phyloP scores from a whole-genome alignment of 2,888 invertebrate genomes.

The Diarsia brunnea region DNA sequence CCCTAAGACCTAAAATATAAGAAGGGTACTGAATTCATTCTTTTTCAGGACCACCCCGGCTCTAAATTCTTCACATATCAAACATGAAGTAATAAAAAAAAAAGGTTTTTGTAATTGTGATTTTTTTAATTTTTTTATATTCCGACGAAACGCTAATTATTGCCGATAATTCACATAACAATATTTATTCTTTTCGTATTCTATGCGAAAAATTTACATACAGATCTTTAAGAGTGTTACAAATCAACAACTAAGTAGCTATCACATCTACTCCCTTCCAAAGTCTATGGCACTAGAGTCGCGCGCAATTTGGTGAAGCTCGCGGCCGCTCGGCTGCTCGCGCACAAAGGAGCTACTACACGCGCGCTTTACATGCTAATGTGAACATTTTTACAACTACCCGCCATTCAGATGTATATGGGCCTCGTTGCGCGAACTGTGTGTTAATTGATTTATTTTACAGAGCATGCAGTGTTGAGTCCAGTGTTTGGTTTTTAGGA shows the following conservation, averaged over 20 bases:
- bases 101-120: too few relatives aligned
- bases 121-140: too few relatives aligned
- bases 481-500: neutral
- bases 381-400: conserved; percentile 49
- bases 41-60: neutral
- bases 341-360: conserved; percentile 49
- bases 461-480: conserved; percentile 15
- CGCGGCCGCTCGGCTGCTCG: conserved; percentile 25
- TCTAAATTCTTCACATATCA: neutral
- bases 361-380: conserved; percentile 49
- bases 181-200: too few relatives aligned
- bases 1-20: neutral
- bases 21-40: neutral
- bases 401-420: conserved; percentile 52
- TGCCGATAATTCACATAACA: too few relatives aligned
- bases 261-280: neutral
- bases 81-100: too few relatives aligned
- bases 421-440: conserved; percentile 31
- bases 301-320: conserved; percentile 48
- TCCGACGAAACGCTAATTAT: too few relatives aligned
- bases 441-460: conserved; percentile 55
- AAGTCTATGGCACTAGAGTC: conserved; percentile 13
- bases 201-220: too few relatives aligned
- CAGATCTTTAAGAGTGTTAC: too few relatives aligned
- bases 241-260: too few relatives aligned